Evolutionary conservation across 2,113 vertebrate genomes (phyloP), one percentile per base, ranked within the genome.

Genomic region (Corythaeola cristata): DNA sequence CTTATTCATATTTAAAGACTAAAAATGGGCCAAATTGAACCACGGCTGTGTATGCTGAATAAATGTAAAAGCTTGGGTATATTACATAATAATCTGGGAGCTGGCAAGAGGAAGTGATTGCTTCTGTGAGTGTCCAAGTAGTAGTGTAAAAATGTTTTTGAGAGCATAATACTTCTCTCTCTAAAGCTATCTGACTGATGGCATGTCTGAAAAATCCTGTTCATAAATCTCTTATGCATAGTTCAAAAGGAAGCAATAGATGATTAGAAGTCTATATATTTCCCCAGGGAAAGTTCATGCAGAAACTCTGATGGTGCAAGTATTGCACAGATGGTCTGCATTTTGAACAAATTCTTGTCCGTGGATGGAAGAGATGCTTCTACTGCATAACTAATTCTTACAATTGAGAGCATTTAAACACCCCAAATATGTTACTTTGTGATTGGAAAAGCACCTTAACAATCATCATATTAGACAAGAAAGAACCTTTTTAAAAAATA

Each of bases 1-100:
- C 90, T 96, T 96, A 95, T 73, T 95, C 87, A 89, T 94, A 94
- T 96, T 96, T 91, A 85, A 97, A 93, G 94, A 4, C 30, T 55
- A 58, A 91, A 83, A 85, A 86, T 44, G 63, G 93, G 88, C 93
- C 94, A 95, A 80, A 96, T 55, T 77, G 88, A 96, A 83, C 91
- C 79, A 83, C 67, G 62, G 78, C 94, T 80, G 73, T 81, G 33
- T 56, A 35, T 39, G 22, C 62, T 74, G 82, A 69, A 73, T 79
- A 95, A 72, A 82, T 69, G 63, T 63, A 69, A 90, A 88, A 90
- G 85, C 82, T 74, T 37, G 75, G 74, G 58, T 78, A 4, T 56
- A 13, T 90, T 90, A 45, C 62, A 32, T 90, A 88, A 91, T 91
- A 88, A 90, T 72, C 67, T 58, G 78, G 19, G 81, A 89, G 53